phyloP scores from a whole-genome alignment of 2,113 vertebrate species.

The Galbula dea region DNA sequence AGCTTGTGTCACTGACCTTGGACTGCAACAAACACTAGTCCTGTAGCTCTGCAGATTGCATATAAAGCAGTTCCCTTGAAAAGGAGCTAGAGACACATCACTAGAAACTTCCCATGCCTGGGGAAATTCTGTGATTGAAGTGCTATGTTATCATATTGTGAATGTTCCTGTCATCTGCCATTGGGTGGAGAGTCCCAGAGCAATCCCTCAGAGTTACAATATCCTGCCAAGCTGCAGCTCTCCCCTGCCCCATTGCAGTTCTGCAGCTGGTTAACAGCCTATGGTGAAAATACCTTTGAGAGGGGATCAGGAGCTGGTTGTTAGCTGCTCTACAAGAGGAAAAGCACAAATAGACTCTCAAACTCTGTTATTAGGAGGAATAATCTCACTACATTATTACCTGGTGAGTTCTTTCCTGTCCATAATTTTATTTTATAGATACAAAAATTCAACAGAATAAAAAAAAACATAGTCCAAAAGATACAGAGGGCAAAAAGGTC shows the following conservation, averaged over 20 bases:
- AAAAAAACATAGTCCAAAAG: not conserved
- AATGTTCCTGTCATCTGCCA: not conserved
- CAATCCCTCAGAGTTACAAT: conserved; percentile 1
- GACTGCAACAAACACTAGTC: not conserved
- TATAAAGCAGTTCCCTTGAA: not conserved
- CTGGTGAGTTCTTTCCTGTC: not conserved
- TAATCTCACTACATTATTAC: not conserved
- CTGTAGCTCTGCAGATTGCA: not conserved
- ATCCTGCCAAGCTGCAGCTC: not conserved
- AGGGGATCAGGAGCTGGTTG: not conserved
- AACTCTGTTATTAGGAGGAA: not conserved
- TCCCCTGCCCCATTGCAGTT: not conserved
- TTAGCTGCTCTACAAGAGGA: not conserved
- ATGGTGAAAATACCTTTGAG: not conserved
- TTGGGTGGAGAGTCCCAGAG: not conserved
- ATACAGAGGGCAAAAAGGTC: not conserved
- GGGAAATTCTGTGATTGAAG: not conserved
- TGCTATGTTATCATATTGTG: accelerated
- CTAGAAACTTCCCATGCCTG: not conserved
- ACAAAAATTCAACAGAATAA: not conserved
- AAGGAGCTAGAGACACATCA: not conserved
- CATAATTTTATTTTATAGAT: not conserved
- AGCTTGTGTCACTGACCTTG: not conserved
- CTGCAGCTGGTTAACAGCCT: not conserved
- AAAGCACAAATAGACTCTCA: not conserved